These are phyloP conservation scores for Masticophis lateralis DNA, from an alignment of 2,797 vertebrate genomes.

Conservation along the genomic window DNA sequence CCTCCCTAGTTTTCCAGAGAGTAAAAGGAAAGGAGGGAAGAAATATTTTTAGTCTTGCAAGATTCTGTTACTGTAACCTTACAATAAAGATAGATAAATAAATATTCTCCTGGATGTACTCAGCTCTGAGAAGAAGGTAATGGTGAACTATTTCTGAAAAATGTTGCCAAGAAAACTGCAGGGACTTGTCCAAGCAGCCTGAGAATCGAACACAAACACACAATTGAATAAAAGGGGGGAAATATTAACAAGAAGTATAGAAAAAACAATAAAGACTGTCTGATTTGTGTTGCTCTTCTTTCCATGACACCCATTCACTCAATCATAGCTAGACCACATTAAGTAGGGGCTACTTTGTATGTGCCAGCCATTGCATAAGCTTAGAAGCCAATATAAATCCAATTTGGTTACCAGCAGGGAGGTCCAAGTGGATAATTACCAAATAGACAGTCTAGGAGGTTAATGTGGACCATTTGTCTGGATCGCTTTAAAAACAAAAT, in stretches of 20 bases:
- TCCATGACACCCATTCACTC: neutral
- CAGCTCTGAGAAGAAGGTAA: neutral
- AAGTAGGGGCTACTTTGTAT: neutral
- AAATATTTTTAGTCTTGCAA: neutral
- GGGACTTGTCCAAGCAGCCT: neutral
- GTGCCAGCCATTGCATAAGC: neutral
- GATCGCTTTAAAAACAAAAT: neutral
- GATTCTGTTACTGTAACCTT: neutral
- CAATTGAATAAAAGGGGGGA: neutral
- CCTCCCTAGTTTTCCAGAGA: neutral
- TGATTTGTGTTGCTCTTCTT: neutral
- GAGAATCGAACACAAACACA: neutral
- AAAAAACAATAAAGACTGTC: neutral
- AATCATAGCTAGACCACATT: neutral
- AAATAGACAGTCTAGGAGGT: neutral
- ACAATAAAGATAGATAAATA: neutral
- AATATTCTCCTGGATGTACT: neutral
- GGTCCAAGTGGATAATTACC: neutral
- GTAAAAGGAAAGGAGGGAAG: neutral
- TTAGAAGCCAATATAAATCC: neutral
- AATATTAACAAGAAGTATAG: neutral
- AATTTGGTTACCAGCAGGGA: neutral
- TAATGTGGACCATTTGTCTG: neutral
- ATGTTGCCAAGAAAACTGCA: neutral
- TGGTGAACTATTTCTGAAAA: neutral